These are phyloP conservation scores for Ariopsis seemanni DNA, from an alignment of 2,113 vertebrate genomes.

Conservation along the genomic window DNA sequence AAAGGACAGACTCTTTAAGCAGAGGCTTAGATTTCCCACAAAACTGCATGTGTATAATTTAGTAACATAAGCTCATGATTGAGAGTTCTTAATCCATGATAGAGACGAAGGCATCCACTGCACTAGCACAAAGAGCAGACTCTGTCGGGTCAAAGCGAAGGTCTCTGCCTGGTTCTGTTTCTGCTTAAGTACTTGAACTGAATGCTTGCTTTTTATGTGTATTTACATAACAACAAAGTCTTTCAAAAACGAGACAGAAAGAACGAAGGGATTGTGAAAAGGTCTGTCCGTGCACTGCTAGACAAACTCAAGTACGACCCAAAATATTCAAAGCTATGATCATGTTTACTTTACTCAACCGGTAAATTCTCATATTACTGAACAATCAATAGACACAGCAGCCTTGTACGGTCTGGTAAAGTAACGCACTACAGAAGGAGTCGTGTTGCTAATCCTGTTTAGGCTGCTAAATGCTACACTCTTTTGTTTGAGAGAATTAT, in stretches of 20 bases:
- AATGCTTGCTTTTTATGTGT: neutral
- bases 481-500: constrained; percentile 43
- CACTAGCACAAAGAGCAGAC: constrained; percentile 40
- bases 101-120: constrained; percentile 38
- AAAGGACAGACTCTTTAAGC: constrained; percentile 54
- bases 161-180: constrained; percentile 21
- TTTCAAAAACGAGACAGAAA: neutral
- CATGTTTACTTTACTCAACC: neutral
- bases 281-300: neutral
- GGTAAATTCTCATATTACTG: constrained; percentile 6
- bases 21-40: constrained; percentile 56
- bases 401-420: constrained; percentile 15
- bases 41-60: constrained; percentile 55
- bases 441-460: constrained; percentile 42
- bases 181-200: neutral
- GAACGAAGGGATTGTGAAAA: neutral
- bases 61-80: constrained; percentile 51
- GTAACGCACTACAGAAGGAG: constrained; percentile 17
- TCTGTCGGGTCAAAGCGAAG: constrained; percentile 27
- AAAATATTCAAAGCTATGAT: neutral
- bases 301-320: neutral
- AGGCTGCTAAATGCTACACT: constrained; percentile 33
- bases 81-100: constrained; percentile 46
- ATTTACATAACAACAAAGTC: neutral
- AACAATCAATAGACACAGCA: neutral